Evolutionary conservation across 1,140 invertebrate species (phyloP), one percentile per base, ranked within the genome.

Genomic region (Nixonia krombeini): DNA sequence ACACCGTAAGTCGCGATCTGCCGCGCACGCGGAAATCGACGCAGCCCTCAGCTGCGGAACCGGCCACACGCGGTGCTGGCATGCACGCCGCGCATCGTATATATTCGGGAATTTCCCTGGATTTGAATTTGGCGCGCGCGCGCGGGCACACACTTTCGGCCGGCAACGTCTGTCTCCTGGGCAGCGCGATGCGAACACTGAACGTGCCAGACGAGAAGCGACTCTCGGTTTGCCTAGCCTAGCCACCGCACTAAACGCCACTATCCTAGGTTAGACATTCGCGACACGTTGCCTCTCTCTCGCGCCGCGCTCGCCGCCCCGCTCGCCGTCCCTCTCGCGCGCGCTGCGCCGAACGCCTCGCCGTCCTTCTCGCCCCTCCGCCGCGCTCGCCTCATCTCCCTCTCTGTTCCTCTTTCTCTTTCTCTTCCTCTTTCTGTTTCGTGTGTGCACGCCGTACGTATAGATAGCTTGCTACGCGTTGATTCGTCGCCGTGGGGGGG

Each of bases 161-260:
- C n/a, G n/a, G n/a, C n/a, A n/a, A n/a, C n/a, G n/a, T n/a, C n/a
- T n/a, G 26, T 40, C 45, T 69, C 66, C 46, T 57, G 59, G 59
- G 52, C 61, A 52, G 59, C 38, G 51, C 59, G 63, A 70, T 41
- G 59, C 56, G 50, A 82, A 73, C 70, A 81, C 81, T 82, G 79
- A 81, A 63, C 76, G 71, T n/a, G n/a, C n/a, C n/a, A n/a, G n/a
- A n/a, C n/a, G n/a, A 72, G 67, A 74, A 44, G 62, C 65, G 56
- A 77, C 69, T 53, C 76, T 72, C 71, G 68, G 72, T 78, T 81
- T 74, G 76, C 77, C 79, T 83, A 80, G 79, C 66, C 74, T 82
- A 81, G 78, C 77, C 69, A 67, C 76, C 61, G 31, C 33, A 68
- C 77, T 80, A 81, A 80, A 80, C 76, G 74, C 76, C 69, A n/a